Evolutionary conservation across 2,888 invertebrate species (phyloP).

Genomic region (Camponotus fellah): DNA sequence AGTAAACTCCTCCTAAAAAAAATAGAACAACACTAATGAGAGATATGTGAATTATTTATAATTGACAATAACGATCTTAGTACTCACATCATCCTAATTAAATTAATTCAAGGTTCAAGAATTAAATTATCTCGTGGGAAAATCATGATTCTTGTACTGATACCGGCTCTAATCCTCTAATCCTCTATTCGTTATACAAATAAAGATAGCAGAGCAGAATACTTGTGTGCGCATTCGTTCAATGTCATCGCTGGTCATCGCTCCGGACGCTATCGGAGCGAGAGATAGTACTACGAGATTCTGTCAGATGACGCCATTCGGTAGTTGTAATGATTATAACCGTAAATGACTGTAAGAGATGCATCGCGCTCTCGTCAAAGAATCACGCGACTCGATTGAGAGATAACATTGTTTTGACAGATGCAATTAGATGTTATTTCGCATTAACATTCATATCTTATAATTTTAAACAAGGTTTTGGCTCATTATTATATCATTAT

Average conservation of each 20-base stretch:
- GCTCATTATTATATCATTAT: neutral
- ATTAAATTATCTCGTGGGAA: constrained; percentile 1
- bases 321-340: constrained; percentile 16
- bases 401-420: constrained; percentile 11
- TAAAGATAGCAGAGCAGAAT: constrained; percentile 10
- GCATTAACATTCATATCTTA: neutral
- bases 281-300: constrained; percentile 48
- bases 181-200: constrained; percentile 25
- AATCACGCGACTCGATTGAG: neutral
- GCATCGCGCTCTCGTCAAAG: neutral
- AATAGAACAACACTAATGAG: neutral
- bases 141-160: constrained; percentile 62
- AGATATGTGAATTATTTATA: neutral
- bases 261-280: neutral
- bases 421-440: neutral
- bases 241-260: constrained; percentile 1
- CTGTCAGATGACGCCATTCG: constrained; percentile 64
- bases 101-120: neutral
- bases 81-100: constrained; percentile 32
- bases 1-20: constrained; percentile 1
- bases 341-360: neutral
- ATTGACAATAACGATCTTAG: neutral
- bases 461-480: neutral
- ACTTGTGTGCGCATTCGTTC: constrained; percentile 12
- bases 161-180: constrained; percentile 59